Evolutionary conservation across 2,888 invertebrate species (phyloP).

Genomic region (Ptychoptera albimana): DNA sequence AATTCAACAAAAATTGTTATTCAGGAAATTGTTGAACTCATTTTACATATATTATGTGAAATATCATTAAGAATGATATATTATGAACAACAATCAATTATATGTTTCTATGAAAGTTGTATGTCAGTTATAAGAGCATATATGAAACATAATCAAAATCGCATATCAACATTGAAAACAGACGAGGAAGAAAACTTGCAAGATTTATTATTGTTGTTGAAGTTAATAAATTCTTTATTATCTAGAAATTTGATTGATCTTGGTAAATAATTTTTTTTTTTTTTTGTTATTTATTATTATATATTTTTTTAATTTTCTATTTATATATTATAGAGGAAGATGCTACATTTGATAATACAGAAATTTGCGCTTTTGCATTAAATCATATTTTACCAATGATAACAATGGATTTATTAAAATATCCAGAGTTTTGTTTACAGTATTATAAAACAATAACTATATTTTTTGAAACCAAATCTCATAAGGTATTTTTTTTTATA

Average conservation of each 20-base stretch:
- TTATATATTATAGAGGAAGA: conserved; percentile 15
- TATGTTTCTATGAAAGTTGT: background rate
- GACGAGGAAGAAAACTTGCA: conserved; percentile 6
- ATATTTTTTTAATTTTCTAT: background rate
- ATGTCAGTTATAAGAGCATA: conserved; percentile 4
- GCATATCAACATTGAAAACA: conserved; percentile 4
- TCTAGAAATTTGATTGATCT: conserved; percentile 5
- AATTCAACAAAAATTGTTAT: background rate
- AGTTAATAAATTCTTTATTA: conserved; percentile 5
- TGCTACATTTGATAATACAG: conserved; percentile 34
- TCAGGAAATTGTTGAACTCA: conserved; percentile 6
- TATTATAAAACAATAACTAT: conserved; percentile 44
- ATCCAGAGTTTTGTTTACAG: conserved; percentile 48
- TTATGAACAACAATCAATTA: conserved; percentile 2
- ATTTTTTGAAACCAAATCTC: conserved; percentile 48
- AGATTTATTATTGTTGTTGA: conserved; percentile 7
- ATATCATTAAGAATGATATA: conserved; percentile 5
- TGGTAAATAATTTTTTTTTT: background rate
- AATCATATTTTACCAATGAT: conserved; percentile 57
- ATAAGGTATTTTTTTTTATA: conserved; percentile 32
- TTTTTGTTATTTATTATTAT: background rate
- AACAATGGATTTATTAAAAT: conserved; percentile 51
- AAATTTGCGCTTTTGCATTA: conserved; percentile 52
- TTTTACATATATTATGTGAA: conserved; percentile 3
- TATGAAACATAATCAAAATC: conserved; percentile 5